These are phyloP conservation scores for Turritopsis dohrnii DNA, from an alignment of 30 jellyfish, hydroid and myxozoan genomes.

Conservation along the genomic window DNA sequence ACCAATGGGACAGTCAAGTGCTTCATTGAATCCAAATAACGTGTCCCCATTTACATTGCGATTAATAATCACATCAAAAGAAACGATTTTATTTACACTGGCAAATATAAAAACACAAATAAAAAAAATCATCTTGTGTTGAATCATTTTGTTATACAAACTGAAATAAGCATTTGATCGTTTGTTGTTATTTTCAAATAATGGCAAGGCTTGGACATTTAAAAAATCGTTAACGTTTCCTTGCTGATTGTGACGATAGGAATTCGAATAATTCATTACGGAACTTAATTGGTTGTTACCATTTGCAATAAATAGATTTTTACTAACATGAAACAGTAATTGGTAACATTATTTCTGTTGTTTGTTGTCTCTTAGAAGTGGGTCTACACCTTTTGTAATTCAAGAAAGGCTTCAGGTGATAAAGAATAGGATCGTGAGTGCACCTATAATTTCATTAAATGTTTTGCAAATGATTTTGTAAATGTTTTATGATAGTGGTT, in stretches of 20 bases:
- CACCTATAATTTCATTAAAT: too few relatives aligned
- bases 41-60: background rate
- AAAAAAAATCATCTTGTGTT: background rate
- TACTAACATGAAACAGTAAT: background rate
- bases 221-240: background rate
- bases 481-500: too few relatives aligned
- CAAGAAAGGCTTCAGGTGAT: too few relatives aligned
- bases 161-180: background rate
- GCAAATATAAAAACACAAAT: too few relatives aligned
- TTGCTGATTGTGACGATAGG: background rate
- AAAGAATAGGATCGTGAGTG: too few relatives aligned
- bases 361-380: too few relatives aligned
- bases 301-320: background rate
- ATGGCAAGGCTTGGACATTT: background rate
- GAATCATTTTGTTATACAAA: background rate
- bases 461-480: too few relatives aligned
- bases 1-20: background rate
- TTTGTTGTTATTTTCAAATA: background rate
- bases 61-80: background rate
- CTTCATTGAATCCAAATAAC: background rate
- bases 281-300: background rate
- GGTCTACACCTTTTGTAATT: too few relatives aligned
- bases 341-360: background rate
- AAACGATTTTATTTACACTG: background rate
- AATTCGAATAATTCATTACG: background rate